Evolutionary conservation across 1,140 invertebrate species (phyloP), one percentile per base, ranked within the genome.

Genomic region (Zaprionus lachaisei): DNA sequence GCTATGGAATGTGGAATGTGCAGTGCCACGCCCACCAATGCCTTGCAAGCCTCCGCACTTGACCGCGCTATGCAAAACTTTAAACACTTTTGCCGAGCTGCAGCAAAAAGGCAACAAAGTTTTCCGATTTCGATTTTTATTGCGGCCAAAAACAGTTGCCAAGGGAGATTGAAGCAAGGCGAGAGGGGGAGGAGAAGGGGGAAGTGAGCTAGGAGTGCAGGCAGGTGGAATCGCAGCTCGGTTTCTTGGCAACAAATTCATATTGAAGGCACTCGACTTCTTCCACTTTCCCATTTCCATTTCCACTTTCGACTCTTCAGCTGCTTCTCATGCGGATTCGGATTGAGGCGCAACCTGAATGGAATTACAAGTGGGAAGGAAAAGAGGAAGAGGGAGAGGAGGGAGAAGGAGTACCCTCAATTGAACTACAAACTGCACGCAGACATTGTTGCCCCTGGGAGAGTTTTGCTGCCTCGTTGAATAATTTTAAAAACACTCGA

Each of bases 61-160:
- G 47, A 73, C 63, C 58, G 55, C 61, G 55, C 38, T 63, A 38
- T 64, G 63, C 56, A 41, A 72, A 77, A 82, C 73, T 89, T 79
- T 81, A 75, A 78, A 78, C 77, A 71, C 28, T 75, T 75, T 89
- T 78, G 37, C 77, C 37, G 15, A 41, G 65, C 66, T 14, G 15
- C 22, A 11, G 22, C 5, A 41, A 67, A 82, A 77, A 44, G 37
- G 74, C 70, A 76, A 77, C 74, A 81, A 87, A 89, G 69, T 87
- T 87, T 84, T 61, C 68, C 71, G 84, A 87, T 87, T 89, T 87
- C 84, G 74, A 87, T 87, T 87, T 87, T 87, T 89, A 89, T 87
- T 87, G 79, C 75, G 57, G 37, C 72, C 49, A 73, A 49, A 49
- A 60, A 41, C 60, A 38, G 58, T 55, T 62, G 26, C 62, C 60